Base-by-base conservation (phyloP, 2,113 vertebrate genomes). In the Mirounga angustirostris region DNA sequence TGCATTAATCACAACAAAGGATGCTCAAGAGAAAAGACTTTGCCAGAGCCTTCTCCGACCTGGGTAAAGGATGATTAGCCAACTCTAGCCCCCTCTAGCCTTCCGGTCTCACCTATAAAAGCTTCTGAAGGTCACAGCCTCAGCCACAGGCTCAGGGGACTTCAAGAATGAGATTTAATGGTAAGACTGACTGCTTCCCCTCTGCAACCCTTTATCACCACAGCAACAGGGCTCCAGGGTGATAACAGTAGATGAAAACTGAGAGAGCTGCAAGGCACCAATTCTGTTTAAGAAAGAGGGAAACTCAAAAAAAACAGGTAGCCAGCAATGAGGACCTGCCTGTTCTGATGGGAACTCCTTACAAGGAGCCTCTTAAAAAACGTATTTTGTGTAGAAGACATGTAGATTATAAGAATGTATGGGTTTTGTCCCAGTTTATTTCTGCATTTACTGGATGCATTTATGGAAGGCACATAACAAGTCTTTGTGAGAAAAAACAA, bases 391-490 rank as follows among this genome's bases (percentile, higher is more conserved):
- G 99, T 95, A 98, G 97, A 36, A 83, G 99, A 92, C 65, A 94
- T 0, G 98, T 99, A 88, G 99, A 99, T 95, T 99, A 98, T 88
- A 99, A 99, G 98, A 99, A 99, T 18, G 97, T 98, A 13, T 99
- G 99, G 99, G 99, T 99, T 95, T 98, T 99, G 76, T 99, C 99
- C 69, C 99, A 99, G 99, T 99, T 99, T 98, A 86, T 99, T 94
- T 99, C 99, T 4, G 99, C 99, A 0, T 97, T 99, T 85, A 99
- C 99, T 0, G 99, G 99, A 63, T 98, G 98, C 59, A 99, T 99
- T 86, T 99, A 99, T 85, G 99, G 99, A 87, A 99, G 99, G 63
- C 99, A 99, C 93, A 98, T 99, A 98, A 99, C 99, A 98, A 99
- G 99, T 1, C 96, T 99, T 90, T 99, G 99, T 97, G 91, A 98